Base-by-base conservation (phyloP, 2,113 vertebrate genomes). In the Fregetta grallaria region DNA sequence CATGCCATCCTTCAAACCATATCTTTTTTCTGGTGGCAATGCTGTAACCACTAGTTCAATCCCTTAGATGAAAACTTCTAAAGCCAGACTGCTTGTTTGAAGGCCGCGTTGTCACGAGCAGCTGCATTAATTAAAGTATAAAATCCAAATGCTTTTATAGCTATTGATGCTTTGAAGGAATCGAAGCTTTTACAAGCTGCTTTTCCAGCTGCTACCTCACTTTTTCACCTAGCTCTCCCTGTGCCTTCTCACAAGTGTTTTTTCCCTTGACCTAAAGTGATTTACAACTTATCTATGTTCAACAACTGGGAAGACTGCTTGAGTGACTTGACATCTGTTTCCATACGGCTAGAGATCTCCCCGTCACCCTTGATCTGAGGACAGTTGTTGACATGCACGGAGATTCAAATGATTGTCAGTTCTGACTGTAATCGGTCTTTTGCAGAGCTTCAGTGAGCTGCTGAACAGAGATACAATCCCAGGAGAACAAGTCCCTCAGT, bases 231-330 rank as follows among this genome's bases (percentile, higher is more conserved):
- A 65, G 26, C 25, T 75, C 21, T 82, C 68, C 82, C 30, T 65
- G 17, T 62, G n/a, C 72, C 38, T 88, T 90, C 84, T 85, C 40
- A 20, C 38, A 84, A 92, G 49, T 29, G 16, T 30, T 78, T 88
- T 25, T 58, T 52, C 67, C 76, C 34, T 49, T 83, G 40, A 80
- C 58, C 73, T 47, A 13, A 94, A 73, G 67, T 81, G 42, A 81
- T 97, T 96, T 95, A 63, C 55, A 92, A 61, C n/a, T 96, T 94
- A 96, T 89, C 85, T 78, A 10, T 27, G 74, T 96, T 86, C 80
- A 96, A 21, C 34, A 75, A 87, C 65, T 34, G 53, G 70, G 61
- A 74, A 87, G 80, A 40, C 13, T 50, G 78, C 73, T 88, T 53
- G 52, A 90, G 72, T 61, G 40, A 65, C 70, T 47, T 92, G 92